Evolutionary conservation across 2,113 vertebrate species (phyloP).

Genomic region (Zingel zingel): DNA sequence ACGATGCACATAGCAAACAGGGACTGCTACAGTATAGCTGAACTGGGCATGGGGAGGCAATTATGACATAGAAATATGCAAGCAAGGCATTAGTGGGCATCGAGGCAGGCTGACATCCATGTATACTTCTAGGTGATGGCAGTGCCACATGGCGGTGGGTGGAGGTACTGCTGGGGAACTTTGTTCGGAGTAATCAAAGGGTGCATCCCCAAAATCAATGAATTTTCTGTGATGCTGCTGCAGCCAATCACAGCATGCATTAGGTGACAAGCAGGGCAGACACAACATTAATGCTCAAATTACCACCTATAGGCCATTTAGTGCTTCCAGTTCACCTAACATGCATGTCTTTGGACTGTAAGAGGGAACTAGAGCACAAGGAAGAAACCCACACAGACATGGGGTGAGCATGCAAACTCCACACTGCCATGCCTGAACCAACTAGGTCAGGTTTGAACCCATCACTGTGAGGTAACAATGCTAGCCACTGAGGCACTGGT

Average conservation of each 20-base stretch:
- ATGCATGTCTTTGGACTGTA: neutral
- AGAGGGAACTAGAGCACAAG: neutral
- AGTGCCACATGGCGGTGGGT: neutral
- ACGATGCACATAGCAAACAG: constrained; percentile 42
- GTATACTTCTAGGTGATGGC: constrained; percentile 46
- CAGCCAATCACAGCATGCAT: neutral
- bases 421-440: neutral
- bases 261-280: neutral
- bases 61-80: constrained; percentile 41
- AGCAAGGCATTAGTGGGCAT: constrained; percentile 54
- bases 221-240: neutral
- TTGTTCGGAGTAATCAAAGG: neutral
- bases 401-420: neutral
- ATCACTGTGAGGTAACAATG: neutral
- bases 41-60: constrained; percentile 5
- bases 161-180: neutral
- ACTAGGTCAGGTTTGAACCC: constrained; percentile 2
- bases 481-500: constrained; percentile 8
- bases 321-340: neutral
- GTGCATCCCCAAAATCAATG: neutral
- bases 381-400: neutral
- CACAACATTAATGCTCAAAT: neutral
- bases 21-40: neutral
- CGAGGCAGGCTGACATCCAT: constrained; percentile 50
- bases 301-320: neutral